Evolutionary conservation across 2,797 vertebrate genomes (phyloP).

Genomic region (Echeneis naucrates): DNA sequence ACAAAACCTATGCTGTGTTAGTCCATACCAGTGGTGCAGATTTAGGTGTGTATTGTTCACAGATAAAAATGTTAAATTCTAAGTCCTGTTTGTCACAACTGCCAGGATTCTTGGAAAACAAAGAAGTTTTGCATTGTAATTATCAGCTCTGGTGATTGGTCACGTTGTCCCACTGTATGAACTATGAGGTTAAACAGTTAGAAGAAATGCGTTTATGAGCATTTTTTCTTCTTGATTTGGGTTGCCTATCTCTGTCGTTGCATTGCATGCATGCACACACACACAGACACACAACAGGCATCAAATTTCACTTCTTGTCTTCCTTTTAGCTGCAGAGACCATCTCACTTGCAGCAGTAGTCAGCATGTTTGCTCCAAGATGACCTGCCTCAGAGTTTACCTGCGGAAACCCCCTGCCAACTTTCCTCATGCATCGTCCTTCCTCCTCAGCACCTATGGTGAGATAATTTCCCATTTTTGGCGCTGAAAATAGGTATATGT

Average conservation of each 20-base stretch:
- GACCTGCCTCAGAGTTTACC: constrained; percentile 67
- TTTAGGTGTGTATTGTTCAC: not conserved
- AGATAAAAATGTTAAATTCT: not conserved
- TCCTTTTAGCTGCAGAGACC: constrained; percentile 35
- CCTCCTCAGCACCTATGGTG: constrained; percentile 73
- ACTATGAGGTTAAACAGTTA: not conserved
- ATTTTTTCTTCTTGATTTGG: not conserved
- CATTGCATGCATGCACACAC: not conserved
- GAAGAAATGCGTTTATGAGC: not conserved
- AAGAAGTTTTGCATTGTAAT: constrained; percentile 1
- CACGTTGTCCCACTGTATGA: not conserved
- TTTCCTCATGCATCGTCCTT: constrained; percentile 60
- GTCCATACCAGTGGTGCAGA: not conserved
- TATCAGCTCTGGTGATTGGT: not conserved
- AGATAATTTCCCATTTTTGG: constrained; percentile 27
- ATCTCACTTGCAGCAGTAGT: constrained; percentile 15
- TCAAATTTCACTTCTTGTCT: constrained; percentile 63
- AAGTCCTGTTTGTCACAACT: not conserved
- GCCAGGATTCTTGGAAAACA: constrained; percentile 9
- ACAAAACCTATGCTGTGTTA: not conserved
- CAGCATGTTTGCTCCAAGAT: constrained; percentile 51
- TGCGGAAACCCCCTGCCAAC: constrained; percentile 45
- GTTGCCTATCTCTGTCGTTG: not conserved
- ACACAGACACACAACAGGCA: constrained; percentile 36
- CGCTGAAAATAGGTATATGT: not conserved